These are phyloP conservation scores for Ceratitis capitata DNA, from an alignment of 1,140 invertebrate species.

Conservation along the genomic window DNA sequence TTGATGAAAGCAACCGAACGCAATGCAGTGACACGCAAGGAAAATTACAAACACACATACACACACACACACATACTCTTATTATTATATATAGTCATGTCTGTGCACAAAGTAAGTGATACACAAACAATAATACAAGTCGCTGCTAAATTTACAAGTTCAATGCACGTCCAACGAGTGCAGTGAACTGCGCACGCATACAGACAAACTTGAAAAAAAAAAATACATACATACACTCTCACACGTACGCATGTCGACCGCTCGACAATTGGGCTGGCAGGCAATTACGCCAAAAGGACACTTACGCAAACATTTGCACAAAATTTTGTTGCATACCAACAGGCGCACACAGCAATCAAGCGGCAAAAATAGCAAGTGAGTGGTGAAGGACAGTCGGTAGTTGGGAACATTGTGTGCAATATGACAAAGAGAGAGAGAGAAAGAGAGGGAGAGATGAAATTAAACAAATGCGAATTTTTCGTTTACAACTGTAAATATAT, in stretches of 20 bases:
- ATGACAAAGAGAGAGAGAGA: too few species aligned
- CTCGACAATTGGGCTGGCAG: not conserved
- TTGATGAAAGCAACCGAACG: not conserved
- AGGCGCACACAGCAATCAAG: conserved; percentile 2
- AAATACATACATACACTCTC: not conserved
- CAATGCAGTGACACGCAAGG: conserved; percentile 10
- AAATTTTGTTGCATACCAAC: not conserved
- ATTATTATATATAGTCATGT: too few species aligned
- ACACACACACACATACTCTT: not conserved
- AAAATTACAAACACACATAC: not conserved
- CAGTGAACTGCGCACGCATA: not conserved
- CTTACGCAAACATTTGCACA: conserved; percentile 37
- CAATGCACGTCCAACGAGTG: conserved; percentile 34
- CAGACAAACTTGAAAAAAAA: not conserved
- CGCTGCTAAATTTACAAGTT: not conserved
- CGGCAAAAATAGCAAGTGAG: not conserved
- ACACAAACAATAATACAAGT: not conserved
- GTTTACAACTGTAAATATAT: too few species aligned
- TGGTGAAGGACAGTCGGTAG: not conserved
- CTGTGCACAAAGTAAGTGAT: not conserved
- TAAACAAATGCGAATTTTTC: conserved; percentile 24
- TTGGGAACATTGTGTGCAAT: not conserved
- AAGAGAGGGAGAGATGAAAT: too few species aligned
- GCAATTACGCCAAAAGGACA: conserved; percentile 11
- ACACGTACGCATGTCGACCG: not conserved